Conservation (phyloP, 1,140 invertebrate species). For the Medauroidea extradentata region DNA sequence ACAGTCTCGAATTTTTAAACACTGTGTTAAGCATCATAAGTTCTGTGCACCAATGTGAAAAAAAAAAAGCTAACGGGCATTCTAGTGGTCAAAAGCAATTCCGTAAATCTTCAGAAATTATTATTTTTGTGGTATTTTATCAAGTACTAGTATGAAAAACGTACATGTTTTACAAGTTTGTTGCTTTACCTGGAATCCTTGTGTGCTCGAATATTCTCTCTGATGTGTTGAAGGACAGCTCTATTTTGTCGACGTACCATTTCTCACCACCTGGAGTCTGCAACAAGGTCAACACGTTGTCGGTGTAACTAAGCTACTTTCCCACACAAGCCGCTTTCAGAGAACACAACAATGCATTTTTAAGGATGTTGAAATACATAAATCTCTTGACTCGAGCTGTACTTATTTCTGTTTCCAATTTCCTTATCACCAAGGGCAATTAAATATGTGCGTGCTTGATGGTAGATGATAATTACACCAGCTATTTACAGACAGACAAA, state of each 20-base stretch:
- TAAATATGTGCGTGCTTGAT: too few relatives aligned
- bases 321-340: too few relatives aligned
- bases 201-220: slow-evolving; percentile 51
- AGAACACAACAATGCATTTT: too few relatives aligned
- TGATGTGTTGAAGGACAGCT: slow-evolving; percentile 54
- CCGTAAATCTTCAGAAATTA: background rate
- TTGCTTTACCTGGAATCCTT: slow-evolving; percentile 46
- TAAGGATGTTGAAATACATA: too few relatives aligned
- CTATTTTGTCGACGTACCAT: slow-evolving; percentile 74
- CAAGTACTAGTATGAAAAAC: background rate
- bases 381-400: too few relatives aligned
- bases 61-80: background rate
- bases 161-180: background rate
- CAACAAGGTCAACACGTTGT: too few relatives aligned
- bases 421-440: too few relatives aligned
- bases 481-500: too few relatives aligned
- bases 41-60: background rate
- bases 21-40: background rate
- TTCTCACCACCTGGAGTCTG: slow-evolving; percentile 61
- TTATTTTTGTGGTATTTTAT: background rate
- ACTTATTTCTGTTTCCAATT: too few relatives aligned
- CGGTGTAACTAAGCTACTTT: too few relatives aligned
- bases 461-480: too few relatives aligned
- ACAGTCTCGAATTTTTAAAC: background rate
- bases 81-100: background rate